phyloP scores from a whole-genome alignment of 2,888 invertebrate genomes.

The Branchipolynoe longqiensis region DNA sequence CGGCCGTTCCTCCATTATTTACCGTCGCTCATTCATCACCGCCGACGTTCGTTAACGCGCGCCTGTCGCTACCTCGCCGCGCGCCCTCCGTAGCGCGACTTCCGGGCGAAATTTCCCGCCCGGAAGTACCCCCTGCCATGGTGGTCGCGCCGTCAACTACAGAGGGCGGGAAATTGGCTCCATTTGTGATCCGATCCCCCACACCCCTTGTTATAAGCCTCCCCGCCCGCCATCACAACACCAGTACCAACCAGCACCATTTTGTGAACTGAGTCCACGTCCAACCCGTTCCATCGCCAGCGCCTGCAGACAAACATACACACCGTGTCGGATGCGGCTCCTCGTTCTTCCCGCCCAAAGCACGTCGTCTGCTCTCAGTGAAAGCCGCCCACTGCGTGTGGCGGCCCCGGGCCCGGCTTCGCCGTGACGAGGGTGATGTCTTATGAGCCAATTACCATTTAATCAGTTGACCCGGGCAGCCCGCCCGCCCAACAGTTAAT shows the following conservation, averaged over 20 bases:
- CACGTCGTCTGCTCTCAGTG: conserved; percentile 29
- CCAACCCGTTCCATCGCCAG: too few species aligned
- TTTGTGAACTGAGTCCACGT: too few species aligned
- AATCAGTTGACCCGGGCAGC: conserved; percentile 42
- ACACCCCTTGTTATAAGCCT: not conserved
- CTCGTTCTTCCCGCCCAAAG: too few species aligned
- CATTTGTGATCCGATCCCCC: conserved; percentile 2
- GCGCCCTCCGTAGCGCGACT: conserved; percentile 25
- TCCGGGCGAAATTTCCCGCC: conserved; percentile 55
- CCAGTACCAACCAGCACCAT: too few species aligned
- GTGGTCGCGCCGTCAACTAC: conserved; percentile 28
- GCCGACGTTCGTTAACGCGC: conserved; percentile 41
- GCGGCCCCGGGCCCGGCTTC: conserved; percentile 9
- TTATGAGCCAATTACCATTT: conserved; percentile 55
- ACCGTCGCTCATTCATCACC: conserved; percentile 42
- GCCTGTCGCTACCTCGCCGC: conserved; percentile 40
- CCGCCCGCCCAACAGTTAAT: conserved; percentile 54
- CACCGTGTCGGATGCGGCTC: too few species aligned
- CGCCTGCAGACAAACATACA: too few species aligned
- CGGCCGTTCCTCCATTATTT: conserved; percentile 47
- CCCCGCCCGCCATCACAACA: not conserved
- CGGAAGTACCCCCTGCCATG: conserved; percentile 12
- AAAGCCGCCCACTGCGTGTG: conserved; percentile 24
- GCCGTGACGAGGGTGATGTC: conserved; percentile 38
- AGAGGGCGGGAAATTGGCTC: conserved; percentile 33